Evolutionary conservation across 2,888 invertebrate species (phyloP).

Genomic region (Noctua comes): DNA sequence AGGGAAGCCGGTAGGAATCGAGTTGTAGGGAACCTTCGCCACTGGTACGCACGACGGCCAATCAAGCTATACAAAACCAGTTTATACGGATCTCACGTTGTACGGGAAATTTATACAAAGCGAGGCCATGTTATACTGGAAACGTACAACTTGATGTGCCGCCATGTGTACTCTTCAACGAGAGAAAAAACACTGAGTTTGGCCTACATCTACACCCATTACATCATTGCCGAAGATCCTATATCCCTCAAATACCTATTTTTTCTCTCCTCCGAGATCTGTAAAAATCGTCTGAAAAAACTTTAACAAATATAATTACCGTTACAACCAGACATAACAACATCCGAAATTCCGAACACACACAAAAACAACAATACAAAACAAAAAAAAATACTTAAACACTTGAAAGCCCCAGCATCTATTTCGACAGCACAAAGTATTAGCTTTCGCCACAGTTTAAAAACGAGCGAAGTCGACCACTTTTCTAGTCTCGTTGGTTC

Average conservation of each 20-base stretch:
- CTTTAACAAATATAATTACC: background rate
- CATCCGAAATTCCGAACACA: background rate
- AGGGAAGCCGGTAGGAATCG: no score
- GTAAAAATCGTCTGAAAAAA: background rate
- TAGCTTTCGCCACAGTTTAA: slow-evolving; percentile 65
- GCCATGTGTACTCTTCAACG: background rate
- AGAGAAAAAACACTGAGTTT: background rate
- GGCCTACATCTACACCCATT: background rate
- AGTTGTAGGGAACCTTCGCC: no score
- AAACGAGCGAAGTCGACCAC: slow-evolving; percentile 70
- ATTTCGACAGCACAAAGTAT: slow-evolving; percentile 60
- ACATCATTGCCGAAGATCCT: background rate
- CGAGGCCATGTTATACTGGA: no score
- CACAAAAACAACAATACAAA: slow-evolving; percentile 26
- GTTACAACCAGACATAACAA: background rate
- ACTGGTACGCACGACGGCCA: no score
- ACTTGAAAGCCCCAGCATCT: slow-evolving; percentile 48
- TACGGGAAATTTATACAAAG: no score
- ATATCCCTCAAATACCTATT: background rate
- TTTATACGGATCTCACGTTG: no score
- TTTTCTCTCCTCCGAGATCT: background rate
- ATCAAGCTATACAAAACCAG: no score
- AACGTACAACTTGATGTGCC: no score
- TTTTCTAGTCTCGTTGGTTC: slow-evolving; percentile 72
- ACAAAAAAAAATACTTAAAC: slow-evolving; percentile 45